Percentiles rank a stretch among this genome's conserved stretches.
phyloP scores from a whole-genome alignment of 2,797 vertebrate genomes.

The Sitta carolinensis region DNA sequence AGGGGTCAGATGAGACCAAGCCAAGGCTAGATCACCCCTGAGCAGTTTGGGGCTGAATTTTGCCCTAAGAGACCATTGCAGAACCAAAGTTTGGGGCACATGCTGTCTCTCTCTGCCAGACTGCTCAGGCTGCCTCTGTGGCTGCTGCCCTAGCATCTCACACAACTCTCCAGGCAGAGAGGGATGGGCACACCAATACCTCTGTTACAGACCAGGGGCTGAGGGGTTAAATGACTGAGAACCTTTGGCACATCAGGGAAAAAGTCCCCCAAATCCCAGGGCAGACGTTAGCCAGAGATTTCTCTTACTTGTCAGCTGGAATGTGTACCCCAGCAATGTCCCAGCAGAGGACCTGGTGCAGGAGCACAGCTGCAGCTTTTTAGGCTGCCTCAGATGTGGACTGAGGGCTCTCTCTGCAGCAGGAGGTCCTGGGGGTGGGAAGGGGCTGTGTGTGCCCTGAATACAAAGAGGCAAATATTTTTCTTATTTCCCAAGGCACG shows the following conservation, averaged over 20 bases:
- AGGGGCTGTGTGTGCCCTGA: not conserved
- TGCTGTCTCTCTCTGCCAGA: not conserved
- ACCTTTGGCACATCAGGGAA: not conserved
- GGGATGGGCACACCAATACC: not conserved
- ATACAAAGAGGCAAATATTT: not conserved
- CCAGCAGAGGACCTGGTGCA: not conserved
- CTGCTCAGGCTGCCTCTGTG: not conserved
- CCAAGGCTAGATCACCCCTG: not conserved
- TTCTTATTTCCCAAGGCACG: not conserved
- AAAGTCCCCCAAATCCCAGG: not conserved
- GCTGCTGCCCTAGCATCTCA: not conserved
- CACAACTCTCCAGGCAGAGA: not conserved
- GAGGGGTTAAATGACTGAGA: not conserved
- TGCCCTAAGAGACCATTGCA: not conserved
- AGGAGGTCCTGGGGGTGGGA: not conserved
- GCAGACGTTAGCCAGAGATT: not conserved
- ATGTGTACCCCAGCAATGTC: fast-evolving
- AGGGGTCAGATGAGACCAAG: not conserved
- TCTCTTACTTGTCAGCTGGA: not conserved
- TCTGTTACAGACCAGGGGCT: not conserved
- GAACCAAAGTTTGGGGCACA: not conserved
- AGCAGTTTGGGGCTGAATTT: not conserved
- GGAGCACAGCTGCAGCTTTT: not conserved
- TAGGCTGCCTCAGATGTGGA: not conserved
- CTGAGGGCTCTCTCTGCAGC: not conserved